Evolutionary conservation across 2,797 vertebrate species (phyloP).

Genomic region (Philypnodon macrostomus): DNA sequence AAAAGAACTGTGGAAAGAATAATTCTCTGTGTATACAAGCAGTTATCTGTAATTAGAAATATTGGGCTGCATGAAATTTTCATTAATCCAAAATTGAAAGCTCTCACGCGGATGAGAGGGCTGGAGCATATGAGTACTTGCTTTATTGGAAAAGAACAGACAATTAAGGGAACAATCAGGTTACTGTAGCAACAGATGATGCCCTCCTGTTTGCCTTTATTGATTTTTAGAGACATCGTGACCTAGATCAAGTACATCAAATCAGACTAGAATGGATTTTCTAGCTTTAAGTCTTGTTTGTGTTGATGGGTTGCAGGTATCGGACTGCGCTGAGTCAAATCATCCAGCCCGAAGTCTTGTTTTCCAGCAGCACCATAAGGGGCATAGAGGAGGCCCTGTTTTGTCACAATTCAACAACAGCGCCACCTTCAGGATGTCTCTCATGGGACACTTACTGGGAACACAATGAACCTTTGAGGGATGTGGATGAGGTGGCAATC

Average conservation of each 20-base stretch:
- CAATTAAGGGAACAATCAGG: conserved; percentile 41
- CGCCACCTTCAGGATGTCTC: conserved; percentile 14
- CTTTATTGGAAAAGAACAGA: conserved; percentile 25
- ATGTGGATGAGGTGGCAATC: conserved; percentile 83
- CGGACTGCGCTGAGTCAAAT: conserved; percentile 75
- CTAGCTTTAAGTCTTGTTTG: conserved; percentile 28
- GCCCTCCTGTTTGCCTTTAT: conserved; percentile 39
- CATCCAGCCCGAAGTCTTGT: conserved; percentile 71
- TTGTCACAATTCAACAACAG: conserved; percentile 54
- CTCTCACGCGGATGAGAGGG: background rate
- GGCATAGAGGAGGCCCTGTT: conserved; percentile 78
- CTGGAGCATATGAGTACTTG: background rate
- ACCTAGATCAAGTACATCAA: conserved; percentile 42
- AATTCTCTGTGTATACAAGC: background rate
- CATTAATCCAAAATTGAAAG: background rate
- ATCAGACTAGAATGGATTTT: conserved; percentile 58
- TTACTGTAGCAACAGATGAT: conserved; percentile 54
- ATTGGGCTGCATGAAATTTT: background rate
- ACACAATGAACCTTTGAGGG: conserved; percentile 79
- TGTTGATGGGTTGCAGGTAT: conserved; percentile 64
- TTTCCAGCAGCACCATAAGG: conserved; percentile 76
- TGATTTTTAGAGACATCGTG: conserved; percentile 57
- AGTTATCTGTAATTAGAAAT: too few species aligned
- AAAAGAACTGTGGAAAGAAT: too few species aligned
- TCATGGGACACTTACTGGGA: conserved; percentile 84